Base-by-base conservation (phyloP, 2,888 invertebrate genomes). In the Apotomis capreana region DNA sequence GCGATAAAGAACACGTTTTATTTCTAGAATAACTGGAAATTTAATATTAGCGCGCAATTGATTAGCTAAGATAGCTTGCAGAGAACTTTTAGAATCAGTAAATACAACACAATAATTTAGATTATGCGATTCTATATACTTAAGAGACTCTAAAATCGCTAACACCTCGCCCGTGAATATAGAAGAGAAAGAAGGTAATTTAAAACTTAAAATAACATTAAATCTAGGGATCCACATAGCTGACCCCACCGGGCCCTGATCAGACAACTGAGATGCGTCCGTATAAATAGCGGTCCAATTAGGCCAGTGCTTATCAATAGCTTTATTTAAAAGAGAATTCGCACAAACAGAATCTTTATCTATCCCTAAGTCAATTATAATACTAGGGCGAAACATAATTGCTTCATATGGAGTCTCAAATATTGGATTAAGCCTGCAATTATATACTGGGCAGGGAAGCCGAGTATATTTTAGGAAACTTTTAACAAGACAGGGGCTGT, bases 171-270 rank as follows among this genome's bases (percentile, higher is more conserved):
- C 26, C 26, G 57, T 57, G 9, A 57, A 57, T 10, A 57, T 36
- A 36, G 57, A 57, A 13, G 57, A 26, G 10, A 36, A 57, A 5
- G 36, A 36, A 3, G 57, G 57, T 12, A 57, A 36, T 13, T 57
- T 57, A 36, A 36, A 57, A 10, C 12, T 57, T 9, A 57, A 36
- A 12, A 57, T 57, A 57, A 57, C 57, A 6, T 57, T 57, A 57
- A 12, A 12, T 57, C 36, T 57, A 12, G 57, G 57, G 36, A 57
- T 57, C 57, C 57, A 60, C 60, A 46, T 15, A 44, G 57, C 57
- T 4, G 57, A 57, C 57, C 36, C 57, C 10, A 57, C 57, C 26
- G 10, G 36, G 3, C 57, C 57, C 4, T 57, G 57, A 10, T 26
- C 12, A 10, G 36, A 57, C 36, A 57, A 36, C 57, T 58, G 57